Evolutionary conservation across 2,797 vertebrate species (phyloP), one percentile per base, ranked within the genome.

Genomic region (Lutjanus campechanus): DNA sequence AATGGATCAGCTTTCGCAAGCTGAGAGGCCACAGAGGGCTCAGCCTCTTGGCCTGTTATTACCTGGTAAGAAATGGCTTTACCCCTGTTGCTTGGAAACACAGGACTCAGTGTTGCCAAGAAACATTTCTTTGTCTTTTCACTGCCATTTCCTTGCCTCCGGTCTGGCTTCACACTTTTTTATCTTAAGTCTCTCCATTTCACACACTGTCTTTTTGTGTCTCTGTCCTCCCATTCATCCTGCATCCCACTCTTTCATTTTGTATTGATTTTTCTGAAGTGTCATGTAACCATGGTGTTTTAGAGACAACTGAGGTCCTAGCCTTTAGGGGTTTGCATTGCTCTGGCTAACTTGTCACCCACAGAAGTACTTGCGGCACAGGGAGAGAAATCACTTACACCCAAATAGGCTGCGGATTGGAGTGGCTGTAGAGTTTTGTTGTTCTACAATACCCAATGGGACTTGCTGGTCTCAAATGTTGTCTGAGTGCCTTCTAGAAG

Each of bases 11-110:
- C 75, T 80, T 82, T 88, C 66, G 73, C 76, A 76, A 72, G 83
- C 85, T 71, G 75, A 87, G 75, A 87, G 92, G 87, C 76, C 83
- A 62, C 12, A 4, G 25, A 83, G 79, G 69, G 70, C 83, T 78
- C 68, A 84, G 83, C 82, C 84, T 89, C 81, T 88, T 91, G 89
- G 92, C 89, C 90, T 76, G 82, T 91, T 88, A 90, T 91, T 93
- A 92, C 85, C 80, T 83, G 62, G 22, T 84, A 85, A 91, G 86
- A 89, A 86, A 91, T 86, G 71, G 46, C 82, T 87, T 87, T 87
- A 51, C 66, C 79, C 73, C 68, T 56, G 87, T 92, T 92, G 89
- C 89, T 85, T 92, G 73, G 93, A 89, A 91, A 94, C 88, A 84
- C 66, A 13, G 44, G 78, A 71, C 73, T 91, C 19, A 29, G 59